Evolutionary conservation across 1,140 invertebrate species (phyloP), one percentile per base, ranked within the genome.

Genomic region (Drosophila murphyi): DNA sequence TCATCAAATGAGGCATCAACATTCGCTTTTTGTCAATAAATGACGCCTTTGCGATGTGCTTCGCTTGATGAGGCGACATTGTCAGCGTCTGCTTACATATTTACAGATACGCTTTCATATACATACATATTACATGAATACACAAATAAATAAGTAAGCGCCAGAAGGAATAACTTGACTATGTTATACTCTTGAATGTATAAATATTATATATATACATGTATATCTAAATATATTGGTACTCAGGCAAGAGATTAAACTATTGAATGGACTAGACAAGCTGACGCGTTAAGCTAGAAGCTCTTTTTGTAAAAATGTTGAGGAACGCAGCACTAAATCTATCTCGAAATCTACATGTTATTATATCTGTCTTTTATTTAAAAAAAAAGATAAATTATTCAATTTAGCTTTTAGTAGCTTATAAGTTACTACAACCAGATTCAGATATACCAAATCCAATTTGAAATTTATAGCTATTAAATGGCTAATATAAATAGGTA

Each of bases 1-100:
- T 73, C 62, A 76, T 63, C 70, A 73, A 72, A 76, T 72, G 74
- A 43, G 61, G 74, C 61, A 61, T 61, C 73, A 74, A 69, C 50
- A 50, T 41, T 68, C 7, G 5, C 47, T 50, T 70, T 60, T 71
- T 75, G 68, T 47, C 67, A 64, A 75, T 71, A 63, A 75, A 51
- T 70, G 59, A 56, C 45, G 72, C 45, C 64, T 69, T 20, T 50
- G 32, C 39, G 31, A 34, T 59, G 56, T 45, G 29, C 5, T 39
- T 2, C 34, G 12, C 37, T 39, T 45, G 55, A 45, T 37, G 55
- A 3, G 20, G 52, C 59, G 47, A 48, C 39, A 59, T 71, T 76
- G 68, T 65, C 41, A 45, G 50, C 48, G 48, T 52, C 43, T 57
- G 39, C 28, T 51, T 37, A 51, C 35, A 57, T 52, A 56, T 63